phyloP scores from a whole-genome alignment of 2,888 invertebrate genomes.

The Chymomyza fuscimana region DNA sequence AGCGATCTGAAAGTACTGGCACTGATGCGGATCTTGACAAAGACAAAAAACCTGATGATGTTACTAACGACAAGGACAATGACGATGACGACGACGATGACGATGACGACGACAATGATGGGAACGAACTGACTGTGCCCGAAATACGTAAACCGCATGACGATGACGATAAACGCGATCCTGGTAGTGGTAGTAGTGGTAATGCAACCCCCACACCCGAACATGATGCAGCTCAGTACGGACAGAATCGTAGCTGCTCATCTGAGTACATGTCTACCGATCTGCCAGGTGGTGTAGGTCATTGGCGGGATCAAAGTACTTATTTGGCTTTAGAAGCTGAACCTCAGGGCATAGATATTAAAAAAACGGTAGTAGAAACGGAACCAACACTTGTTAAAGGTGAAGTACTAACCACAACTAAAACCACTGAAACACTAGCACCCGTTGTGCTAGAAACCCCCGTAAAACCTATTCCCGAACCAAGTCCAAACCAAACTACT shows the following conservation, averaged over 20 bases:
- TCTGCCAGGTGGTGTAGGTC: constrained; percentile 89
- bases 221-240: constrained; percentile 49
- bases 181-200: constrained; percentile 83
- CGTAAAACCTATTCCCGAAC: constrained; percentile 38
- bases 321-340: constrained; percentile 84
- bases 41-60: constrained; percentile 59
- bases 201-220: constrained; percentile 73
- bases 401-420: constrained; percentile 57
- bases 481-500: constrained; percentile 43
- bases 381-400: constrained; percentile 21
- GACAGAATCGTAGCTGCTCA: constrained; percentile 77
- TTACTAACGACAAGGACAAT: constrained; percentile 72
- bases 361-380: constrained; percentile 38
- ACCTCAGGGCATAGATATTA: constrained; percentile 50
- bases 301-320: constrained; percentile 90
- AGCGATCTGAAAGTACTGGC: constrained; percentile 44
- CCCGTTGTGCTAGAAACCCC: constrained; percentile 37
- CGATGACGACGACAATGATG: constrained; percentile 78
- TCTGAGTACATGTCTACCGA: constrained; percentile 86
- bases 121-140: constrained; percentile 68
- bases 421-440: constrained; percentile 41
- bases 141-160: constrained; percentile 75
- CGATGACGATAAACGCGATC: constrained; percentile 82
- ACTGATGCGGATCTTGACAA: constrained; percentile 47
- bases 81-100: constrained; percentile 82